Percentiles rank a stretch among this genome's conserved stretches.
Evolutionary conservation across 2,797 vertebrate genomes (phyloP).

Genomic region (Cirrhinus mrigala): DNA sequence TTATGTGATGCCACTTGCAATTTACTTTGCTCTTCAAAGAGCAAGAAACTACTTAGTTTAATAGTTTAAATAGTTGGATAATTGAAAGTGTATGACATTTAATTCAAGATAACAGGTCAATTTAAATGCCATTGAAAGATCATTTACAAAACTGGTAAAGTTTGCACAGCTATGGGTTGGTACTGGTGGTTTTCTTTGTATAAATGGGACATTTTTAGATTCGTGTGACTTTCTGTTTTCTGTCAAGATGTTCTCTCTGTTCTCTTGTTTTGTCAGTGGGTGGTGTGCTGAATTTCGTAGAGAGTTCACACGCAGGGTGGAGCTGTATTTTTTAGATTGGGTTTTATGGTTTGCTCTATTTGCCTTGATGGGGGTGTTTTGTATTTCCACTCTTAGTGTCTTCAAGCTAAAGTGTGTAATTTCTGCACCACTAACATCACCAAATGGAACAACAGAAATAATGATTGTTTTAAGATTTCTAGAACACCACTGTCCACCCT

Average conservation of each 20-base stretch:
- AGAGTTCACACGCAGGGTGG: conserved; percentile 51
- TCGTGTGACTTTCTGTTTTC: conserved; percentile 23
- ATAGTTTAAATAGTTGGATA: background rate
- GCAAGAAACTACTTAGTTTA: background rate
- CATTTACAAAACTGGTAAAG: background rate
- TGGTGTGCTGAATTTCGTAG: conserved; percentile 42
- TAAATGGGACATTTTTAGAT: conserved; percentile 11
- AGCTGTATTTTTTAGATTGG: conserved; percentile 47
- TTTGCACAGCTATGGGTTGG: conserved; percentile 4
- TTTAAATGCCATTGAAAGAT: conserved; percentile 2
- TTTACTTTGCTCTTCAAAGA: conserved; percentile 8
- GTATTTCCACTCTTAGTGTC: conserved; percentile 26
- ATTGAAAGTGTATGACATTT: background rate
- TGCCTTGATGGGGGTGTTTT: conserved; percentile 56
- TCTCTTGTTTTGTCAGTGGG: conserved; percentile 37
- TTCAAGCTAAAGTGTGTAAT: conserved; percentile 24
- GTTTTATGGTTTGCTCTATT: conserved; percentile 34
- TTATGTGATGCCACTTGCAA: conserved; percentile 7
- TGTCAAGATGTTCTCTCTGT: conserved; percentile 22
- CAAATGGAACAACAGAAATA: background rate
- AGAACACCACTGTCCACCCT: background rate
- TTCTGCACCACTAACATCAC: conserved; percentile 7
- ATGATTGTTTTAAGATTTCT: conserved; percentile 14
- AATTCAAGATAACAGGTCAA: conserved; percentile 2
- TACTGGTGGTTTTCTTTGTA: background rate